phyloP scores from a whole-genome alignment of 2,113 vertebrate species.

The Sarotherodon lohbergeri region DNA sequence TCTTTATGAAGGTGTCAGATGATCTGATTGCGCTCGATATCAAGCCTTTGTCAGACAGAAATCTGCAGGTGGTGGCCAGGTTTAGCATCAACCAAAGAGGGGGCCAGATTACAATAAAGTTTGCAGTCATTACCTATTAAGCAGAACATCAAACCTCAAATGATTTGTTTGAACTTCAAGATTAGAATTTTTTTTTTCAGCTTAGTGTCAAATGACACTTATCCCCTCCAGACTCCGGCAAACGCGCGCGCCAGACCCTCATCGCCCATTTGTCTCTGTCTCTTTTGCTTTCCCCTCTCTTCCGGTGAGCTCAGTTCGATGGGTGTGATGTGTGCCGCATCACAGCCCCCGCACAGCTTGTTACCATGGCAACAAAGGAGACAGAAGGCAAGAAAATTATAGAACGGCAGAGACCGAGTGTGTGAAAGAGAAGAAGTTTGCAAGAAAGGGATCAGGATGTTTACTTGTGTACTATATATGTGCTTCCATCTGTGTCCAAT shows the following conservation, averaged over 20 bases:
- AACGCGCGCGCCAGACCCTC: not conserved
- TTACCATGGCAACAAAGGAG: constrained; percentile 66
- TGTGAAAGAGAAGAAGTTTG: constrained; percentile 13
- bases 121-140: not conserved
- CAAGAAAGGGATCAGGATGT: constrained; percentile 9
- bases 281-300: constrained; percentile 12
- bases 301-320: constrained; percentile 31
- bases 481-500: not conserved
- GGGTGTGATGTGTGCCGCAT: constrained; percentile 54
- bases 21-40: not conserved
- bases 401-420: constrained; percentile 26
- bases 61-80: not conserved
- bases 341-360: constrained; percentile 62
- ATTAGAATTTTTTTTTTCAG: not conserved
- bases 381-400: constrained; percentile 34
- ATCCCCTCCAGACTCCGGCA: not conserved
- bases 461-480: not conserved
- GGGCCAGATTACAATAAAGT: not conserved
- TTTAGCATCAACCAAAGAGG: not conserved
- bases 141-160: not conserved
- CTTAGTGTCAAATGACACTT: not conserved
- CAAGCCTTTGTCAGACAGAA: not conserved
- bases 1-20: not conserved
- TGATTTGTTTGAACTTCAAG: not conserved
- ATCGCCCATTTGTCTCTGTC: constrained; percentile 24